Conservation (phyloP, 2,888 invertebrate genomes). For the Nymphalis c-album region DNA sequence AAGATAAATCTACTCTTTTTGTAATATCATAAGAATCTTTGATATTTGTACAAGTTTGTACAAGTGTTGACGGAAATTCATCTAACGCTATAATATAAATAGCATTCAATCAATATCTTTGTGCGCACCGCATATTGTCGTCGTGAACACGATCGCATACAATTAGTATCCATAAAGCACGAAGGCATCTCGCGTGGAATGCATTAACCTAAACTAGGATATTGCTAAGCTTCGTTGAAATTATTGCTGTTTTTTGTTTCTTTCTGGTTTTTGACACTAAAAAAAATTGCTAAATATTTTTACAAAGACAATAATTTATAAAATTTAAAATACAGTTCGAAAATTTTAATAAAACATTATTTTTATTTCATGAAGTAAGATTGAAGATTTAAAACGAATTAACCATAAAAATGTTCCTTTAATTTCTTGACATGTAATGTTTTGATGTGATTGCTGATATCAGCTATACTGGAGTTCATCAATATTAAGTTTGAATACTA, state of each 20-base stretch:
- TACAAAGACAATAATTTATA: too few relatives aligned
- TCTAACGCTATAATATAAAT: constrained; percentile 30
- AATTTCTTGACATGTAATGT: too few relatives aligned
- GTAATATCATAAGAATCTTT: constrained; percentile 16
- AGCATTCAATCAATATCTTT: constrained; percentile 29
- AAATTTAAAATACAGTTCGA: too few relatives aligned
- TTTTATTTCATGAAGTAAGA: too few relatives aligned
- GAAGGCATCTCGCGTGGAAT: constrained; percentile 24
- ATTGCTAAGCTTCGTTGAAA: constrained; percentile 9
- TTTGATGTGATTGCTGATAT: neutral
- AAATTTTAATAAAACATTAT: too few relatives aligned
- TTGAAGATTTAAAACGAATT: too few relatives aligned
- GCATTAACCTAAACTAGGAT: constrained; percentile 11
- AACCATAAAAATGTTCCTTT: too few relatives aligned
- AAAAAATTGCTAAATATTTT: too few relatives aligned
- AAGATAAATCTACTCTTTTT: constrained; percentile 5
- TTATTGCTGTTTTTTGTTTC: too few relatives aligned
- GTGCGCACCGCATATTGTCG: constrained; percentile 23
- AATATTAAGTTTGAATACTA: constrained; percentile 5
- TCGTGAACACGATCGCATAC: constrained; percentile 19
- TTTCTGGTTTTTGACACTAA: too few relatives aligned
- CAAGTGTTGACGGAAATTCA: constrained; percentile 35
- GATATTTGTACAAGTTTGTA: constrained; percentile 15
- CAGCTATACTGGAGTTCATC: constrained; percentile 12
- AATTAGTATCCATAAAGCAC: constrained; percentile 27